phyloP scores from a whole-genome alignment of 2,888 invertebrate species.

The Heliconius cydno region DNA sequence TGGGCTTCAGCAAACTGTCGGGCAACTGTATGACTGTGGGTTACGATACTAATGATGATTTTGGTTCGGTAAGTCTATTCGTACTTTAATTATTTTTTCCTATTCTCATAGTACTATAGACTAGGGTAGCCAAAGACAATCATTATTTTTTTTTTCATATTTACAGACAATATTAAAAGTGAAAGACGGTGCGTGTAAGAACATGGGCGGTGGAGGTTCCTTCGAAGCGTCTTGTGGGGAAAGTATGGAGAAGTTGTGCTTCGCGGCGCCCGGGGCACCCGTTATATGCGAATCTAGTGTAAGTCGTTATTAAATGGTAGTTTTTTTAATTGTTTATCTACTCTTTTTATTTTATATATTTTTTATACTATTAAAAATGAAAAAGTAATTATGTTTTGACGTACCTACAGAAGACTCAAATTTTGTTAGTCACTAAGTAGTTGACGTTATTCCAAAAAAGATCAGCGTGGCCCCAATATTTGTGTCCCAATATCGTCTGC shows the following conservation, averaged over 20 bases:
- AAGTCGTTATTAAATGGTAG: conserved; percentile 3
- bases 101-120: neutral
- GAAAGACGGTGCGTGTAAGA: conserved; percentile 34
- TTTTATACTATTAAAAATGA: too few species aligned
- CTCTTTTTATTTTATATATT: too few species aligned
- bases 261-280: conserved; percentile 41
- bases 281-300: conserved; percentile 40
- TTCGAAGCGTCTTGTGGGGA: conserved; percentile 41
- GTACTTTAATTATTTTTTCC: neutral
- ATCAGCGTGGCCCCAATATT: too few species aligned
- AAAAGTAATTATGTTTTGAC: too few species aligned
- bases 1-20: conserved; percentile 27
- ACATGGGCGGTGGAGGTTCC: conserved; percentile 13
- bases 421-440: too few species aligned
- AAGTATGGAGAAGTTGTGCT: conserved; percentile 21
- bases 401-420: too few species aligned
- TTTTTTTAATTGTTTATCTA: too few species aligned
- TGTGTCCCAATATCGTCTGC: too few species aligned
- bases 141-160: too few species aligned
- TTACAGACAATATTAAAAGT: conserved; percentile 43
- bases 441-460: too few species aligned
- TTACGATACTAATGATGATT: conserved; percentile 26
- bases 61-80: conserved; percentile 37
- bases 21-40: conserved; percentile 39
- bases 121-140: neutral